A percentile compares a stretch with the other conserved stretches of the same genome.
phyloP scores from a whole-genome alignment of 2,888 invertebrate genomes.

The Stenoptilia bipunctidactyla region DNA sequence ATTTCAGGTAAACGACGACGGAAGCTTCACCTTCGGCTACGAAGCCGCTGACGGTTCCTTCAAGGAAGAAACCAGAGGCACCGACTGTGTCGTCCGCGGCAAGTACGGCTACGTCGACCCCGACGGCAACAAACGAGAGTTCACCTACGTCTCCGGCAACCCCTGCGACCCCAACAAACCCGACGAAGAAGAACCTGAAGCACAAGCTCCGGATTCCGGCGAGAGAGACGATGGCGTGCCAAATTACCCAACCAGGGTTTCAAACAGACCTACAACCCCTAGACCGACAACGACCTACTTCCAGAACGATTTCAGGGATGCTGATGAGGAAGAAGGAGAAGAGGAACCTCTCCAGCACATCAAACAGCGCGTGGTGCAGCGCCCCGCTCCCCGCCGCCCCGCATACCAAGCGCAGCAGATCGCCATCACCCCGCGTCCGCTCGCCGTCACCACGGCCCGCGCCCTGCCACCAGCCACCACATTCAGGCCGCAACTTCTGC shows the following conservation, averaged over 20 bases:
- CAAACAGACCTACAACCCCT: slow-evolving; percentile 53
- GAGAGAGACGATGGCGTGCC: slow-evolving; percentile 76
- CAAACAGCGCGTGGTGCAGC: slow-evolving; percentile 60
- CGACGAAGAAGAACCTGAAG: slow-evolving; percentile 74
- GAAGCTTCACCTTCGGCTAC: slow-evolving; percentile 87
- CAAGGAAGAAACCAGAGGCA: slow-evolving; percentile 88
- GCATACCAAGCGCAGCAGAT: slow-evolving; percentile 63
- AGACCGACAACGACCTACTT: slow-evolving; percentile 76
- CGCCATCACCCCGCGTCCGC: slow-evolving; percentile 73
- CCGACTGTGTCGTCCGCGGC: slow-evolving; percentile 88
- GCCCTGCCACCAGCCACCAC: slow-evolving; percentile 76
- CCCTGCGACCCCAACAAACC: slow-evolving; percentile 89
- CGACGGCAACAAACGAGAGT: slow-evolving; percentile 87
- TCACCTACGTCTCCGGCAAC: slow-evolving; percentile 88
- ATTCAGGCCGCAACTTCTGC: slow-evolving; percentile 73
- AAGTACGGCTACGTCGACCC: slow-evolving; percentile 91
- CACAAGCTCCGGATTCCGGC: slow-evolving; percentile 65
- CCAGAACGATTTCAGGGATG: slow-evolving; percentile 78
- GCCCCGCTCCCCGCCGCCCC: slow-evolving; percentile 48
- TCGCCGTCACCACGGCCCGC: slow-evolving; percentile 56
- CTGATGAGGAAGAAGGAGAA: slow-evolving; percentile 72
- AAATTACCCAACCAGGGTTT: slow-evolving; percentile 64
- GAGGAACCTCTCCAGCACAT: slow-evolving; percentile 63
- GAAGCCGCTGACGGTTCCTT: slow-evolving; percentile 89
- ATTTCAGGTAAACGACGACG: slow-evolving; percentile 80